phyloP scores from a whole-genome alignment of 2,113 vertebrate genomes.

The Bos javanicus region DNA sequence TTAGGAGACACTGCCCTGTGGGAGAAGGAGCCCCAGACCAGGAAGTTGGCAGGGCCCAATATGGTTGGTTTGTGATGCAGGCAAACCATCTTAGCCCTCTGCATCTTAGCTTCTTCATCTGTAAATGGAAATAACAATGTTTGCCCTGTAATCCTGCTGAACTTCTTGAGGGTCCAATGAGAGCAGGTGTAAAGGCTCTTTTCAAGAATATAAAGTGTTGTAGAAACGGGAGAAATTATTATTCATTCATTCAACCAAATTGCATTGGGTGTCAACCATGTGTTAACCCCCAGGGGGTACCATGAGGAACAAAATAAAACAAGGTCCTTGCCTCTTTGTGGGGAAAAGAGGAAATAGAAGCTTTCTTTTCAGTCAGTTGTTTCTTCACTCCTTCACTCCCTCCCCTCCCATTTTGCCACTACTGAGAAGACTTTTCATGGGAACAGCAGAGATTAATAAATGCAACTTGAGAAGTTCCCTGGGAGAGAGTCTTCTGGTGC shows the following conservation, averaged over 20 bases:
- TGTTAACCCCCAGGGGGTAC: neutral
- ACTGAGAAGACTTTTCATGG: neutral
- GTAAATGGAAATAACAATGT: neutral
- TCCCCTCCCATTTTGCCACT: neutral
- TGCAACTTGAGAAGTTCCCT: neutral
- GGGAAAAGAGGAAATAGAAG: neutral
- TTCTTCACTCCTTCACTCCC: neutral
- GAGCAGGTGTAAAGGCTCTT: neutral
- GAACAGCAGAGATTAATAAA: neutral
- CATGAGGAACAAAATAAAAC: neutral
- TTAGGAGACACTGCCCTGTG: neutral
- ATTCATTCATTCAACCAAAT: neutral
- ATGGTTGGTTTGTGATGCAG: neutral
- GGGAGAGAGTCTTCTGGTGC: neutral
- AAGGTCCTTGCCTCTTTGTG: neutral
- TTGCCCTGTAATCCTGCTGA: neutral
- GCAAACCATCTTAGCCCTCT: neutral
- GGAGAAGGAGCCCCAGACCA: neutral
- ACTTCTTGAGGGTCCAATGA: neutral
- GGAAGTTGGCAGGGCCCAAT: neutral
- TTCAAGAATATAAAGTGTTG: neutral
- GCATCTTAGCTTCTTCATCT: neutral
- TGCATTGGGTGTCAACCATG: neutral
- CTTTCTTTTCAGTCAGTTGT: neutral
- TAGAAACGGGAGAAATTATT: neutral